Percentiles rank a stretch among this genome's conserved stretches.
These are phyloP conservation scores for Lypha dubia DNA, from an alignment of 2,888 invertebrate species.

Conservation along the genomic window DNA sequence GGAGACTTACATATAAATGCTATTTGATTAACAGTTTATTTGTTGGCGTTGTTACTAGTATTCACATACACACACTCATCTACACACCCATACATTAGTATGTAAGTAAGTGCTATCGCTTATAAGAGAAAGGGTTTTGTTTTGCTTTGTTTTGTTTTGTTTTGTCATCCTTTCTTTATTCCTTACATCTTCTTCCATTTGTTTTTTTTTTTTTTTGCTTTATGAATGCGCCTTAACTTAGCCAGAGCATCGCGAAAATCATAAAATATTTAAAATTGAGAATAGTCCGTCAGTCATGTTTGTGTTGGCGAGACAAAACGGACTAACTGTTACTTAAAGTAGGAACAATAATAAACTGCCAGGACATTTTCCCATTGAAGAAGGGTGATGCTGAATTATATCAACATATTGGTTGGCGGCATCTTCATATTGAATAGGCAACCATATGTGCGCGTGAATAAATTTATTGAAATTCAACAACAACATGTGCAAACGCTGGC, in stretches of 20 bases:
- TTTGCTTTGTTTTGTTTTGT: slow-evolving; percentile 22
- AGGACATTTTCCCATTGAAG: slow-evolving; percentile 48
- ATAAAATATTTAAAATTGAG: slow-evolving; percentile 35
- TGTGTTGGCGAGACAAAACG: slow-evolving; percentile 21
- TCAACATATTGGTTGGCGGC: not conserved
- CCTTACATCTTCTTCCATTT: slow-evolving; percentile 27
- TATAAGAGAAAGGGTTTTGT: slow-evolving; percentile 46
- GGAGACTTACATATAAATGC: slow-evolving; percentile 60
- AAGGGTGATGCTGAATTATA: slow-evolving; percentile 20
- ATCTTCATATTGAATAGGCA: slow-evolving; percentile 17
- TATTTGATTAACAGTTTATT: slow-evolving; percentile 48
- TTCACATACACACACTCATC: no score
- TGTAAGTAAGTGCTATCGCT: not conserved
- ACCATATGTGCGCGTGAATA: slow-evolving; percentile 28
- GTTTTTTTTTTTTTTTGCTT: slow-evolving; percentile 42
- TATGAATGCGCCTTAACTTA: slow-evolving; percentile 21
- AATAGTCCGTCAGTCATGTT: no score
- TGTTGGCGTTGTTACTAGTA: slow-evolving; percentile 39
- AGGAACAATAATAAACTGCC: slow-evolving; percentile 13
- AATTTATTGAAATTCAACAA: slow-evolving; percentile 24
- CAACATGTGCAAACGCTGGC: slow-evolving; percentile 2
- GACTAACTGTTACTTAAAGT: slow-evolving; percentile 28
- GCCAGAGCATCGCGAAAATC: slow-evolving; percentile 36
- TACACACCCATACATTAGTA: not conserved
- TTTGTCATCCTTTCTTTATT: slow-evolving; percentile 34